Evolutionary conservation across 1,140 invertebrate species (phyloP).

Genomic region (Lordiphosa collinella): DNA sequence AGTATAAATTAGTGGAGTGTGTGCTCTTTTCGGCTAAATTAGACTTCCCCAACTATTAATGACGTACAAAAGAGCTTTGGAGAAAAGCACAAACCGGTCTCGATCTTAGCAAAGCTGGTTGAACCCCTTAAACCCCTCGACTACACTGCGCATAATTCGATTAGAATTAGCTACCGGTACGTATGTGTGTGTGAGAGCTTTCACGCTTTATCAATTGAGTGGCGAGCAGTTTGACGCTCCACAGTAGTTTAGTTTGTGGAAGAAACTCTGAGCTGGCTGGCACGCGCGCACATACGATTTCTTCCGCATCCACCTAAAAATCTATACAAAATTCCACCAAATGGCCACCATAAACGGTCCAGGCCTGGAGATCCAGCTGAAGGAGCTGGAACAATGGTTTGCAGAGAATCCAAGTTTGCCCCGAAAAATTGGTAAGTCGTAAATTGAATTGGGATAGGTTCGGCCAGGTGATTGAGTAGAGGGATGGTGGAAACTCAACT

Average conservation of each 20-base stretch:
- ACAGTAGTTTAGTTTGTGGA: conserved; percentile 24
- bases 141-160: background rate
- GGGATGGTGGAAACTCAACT: too few relatives aligned
- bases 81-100: too few relatives aligned
- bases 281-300: conserved; percentile 14
- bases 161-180: background rate
- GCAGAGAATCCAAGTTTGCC: conserved; percentile 59
- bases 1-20: conserved; percentile 8
- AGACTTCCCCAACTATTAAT: background rate
- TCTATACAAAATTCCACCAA: background rate
- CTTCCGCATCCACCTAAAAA: background rate
- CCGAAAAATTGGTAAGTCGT: conserved; percentile 59
- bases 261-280: conserved; percentile 10
- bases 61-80: background rate
- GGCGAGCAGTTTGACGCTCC: background rate
- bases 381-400: conserved; percentile 57
- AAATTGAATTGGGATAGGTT: background rate
- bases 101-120: too few relatives aligned
- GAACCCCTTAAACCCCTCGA: too few relatives aligned
- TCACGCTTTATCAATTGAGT: conserved; percentile 39
- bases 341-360: background rate
- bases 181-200: background rate
- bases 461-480: too few relatives aligned
- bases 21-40: background rate
- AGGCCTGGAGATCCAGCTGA: conserved; percentile 32